A percentile compares a stretch with the other conserved stretches of the same genome.
phyloP scores from a whole-genome alignment of 2,888 invertebrate species.

The Sphaerophoria taeniata region DNA sequence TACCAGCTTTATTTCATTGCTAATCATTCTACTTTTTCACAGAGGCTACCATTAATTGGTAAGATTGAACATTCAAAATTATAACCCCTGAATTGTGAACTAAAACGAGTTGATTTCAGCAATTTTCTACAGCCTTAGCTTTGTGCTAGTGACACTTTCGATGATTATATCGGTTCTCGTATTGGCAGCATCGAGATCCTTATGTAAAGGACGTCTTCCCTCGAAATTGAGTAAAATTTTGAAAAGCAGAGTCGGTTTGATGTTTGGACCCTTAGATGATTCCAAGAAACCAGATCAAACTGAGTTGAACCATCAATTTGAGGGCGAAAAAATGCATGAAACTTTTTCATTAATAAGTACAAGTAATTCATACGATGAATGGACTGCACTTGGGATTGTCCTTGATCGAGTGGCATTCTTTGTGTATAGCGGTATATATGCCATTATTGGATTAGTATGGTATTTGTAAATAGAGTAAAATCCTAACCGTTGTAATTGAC shows the following conservation, averaged over 20 bases:
- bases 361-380: constrained; percentile 73
- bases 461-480: constrained; percentile 4
- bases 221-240: constrained; percentile 66
- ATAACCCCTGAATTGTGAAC: neutral
- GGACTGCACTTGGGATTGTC: constrained; percentile 75
- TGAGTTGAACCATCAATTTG: constrained; percentile 72
- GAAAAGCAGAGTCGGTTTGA: constrained; percentile 66
- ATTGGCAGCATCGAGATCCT: constrained; percentile 77
- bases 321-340: constrained; percentile 76
- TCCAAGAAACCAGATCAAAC: constrained; percentile 74
- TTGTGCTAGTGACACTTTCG: constrained; percentile 84
- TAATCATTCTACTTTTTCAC: constrained; percentile 81
- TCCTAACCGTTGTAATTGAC: neutral
- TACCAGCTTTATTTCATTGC: constrained; percentile 85
- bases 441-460: constrained; percentile 36
- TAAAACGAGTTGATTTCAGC: constrained; percentile 80
- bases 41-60: constrained; percentile 82
- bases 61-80: constrained; percentile 54
- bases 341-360: constrained; percentile 74
- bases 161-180: constrained; percentile 84
- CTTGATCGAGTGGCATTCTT: constrained; percentile 75
- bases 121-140: constrained; percentile 83
- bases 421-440: constrained; percentile 54
- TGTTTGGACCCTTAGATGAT: constrained; percentile 42
- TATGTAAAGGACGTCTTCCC: constrained; percentile 72